A percentile compares a stretch with the other conserved stretches of the same genome.
Evolutionary conservation across 2,888 invertebrate species (phyloP).

Genomic region (Tryphoninae sp.): DNA sequence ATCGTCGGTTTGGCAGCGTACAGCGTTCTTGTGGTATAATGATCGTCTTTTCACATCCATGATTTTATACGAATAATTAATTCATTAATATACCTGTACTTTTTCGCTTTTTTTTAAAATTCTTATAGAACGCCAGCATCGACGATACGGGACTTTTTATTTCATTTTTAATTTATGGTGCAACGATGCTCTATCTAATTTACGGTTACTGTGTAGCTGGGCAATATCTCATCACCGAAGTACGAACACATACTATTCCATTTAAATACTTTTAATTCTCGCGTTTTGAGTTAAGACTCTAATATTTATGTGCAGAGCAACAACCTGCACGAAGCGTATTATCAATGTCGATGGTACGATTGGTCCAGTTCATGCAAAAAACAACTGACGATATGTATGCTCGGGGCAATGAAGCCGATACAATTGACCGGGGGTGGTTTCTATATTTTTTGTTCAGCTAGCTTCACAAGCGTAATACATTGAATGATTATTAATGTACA

Average conservation of each 20-base stretch:
- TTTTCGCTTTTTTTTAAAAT: neutral
- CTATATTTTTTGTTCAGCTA: slow-evolving; percentile 47
- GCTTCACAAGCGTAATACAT: slow-evolving; percentile 62
- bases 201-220: slow-evolving; percentile 61
- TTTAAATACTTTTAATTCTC: too few relatives aligned
- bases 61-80: neutral
- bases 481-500: too few relatives aligned
- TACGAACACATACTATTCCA: slow-evolving; percentile 1
- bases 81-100: neutral
- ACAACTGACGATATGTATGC: slow-evolving; percentile 48
- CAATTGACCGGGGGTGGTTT: slow-evolving; percentile 51
- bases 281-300: too few relatives aligned
- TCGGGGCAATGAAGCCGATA: slow-evolving; percentile 49
- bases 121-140: slow-evolving; percentile 41
- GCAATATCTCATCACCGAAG: slow-evolving; percentile 59
- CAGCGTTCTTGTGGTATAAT: slow-evolving; percentile 56
- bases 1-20: slow-evolving; percentile 54
- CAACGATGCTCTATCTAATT: slow-evolving; percentile 44
- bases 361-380: slow-evolving; percentile 47
- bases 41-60: neutral
- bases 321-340: slow-evolving; percentile 16
- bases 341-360: slow-evolving; percentile 54
- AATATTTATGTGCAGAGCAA: too few relatives aligned
- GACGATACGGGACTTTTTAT: slow-evolving; percentile 37
- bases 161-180: slow-evolving; percentile 51